A percentile compares a stretch with the other conserved stretches of the same genome.
These are phyloP conservation scores for Pocillopora meandrina DNA, from an alignment of 92 coral and sea anemone species.

Conservation along the genomic window DNA sequence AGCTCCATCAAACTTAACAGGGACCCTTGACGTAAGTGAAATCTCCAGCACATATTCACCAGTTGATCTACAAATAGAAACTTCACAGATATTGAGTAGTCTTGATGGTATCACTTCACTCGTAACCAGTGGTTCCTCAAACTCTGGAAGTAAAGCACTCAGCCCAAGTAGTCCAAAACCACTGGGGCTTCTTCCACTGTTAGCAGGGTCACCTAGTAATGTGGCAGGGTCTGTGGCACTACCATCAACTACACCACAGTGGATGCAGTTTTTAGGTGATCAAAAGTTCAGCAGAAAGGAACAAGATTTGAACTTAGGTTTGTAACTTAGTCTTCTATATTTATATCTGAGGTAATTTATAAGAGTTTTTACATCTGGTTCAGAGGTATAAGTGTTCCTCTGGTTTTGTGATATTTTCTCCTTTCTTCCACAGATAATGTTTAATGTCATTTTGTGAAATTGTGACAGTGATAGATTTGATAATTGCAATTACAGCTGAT, in stretches of 20 bases:
- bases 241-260: slow-evolving; percentile 20
- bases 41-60: neutral
- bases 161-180: slow-evolving; percentile 17
- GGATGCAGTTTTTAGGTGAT: slow-evolving; percentile 26
- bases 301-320: slow-evolving; percentile 23
- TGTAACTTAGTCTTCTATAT: neutral
- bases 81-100: neutral
- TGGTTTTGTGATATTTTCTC: too few species aligned
- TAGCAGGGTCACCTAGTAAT: neutral
- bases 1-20: slow-evolving; percentile 5
- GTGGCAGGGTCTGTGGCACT: neutral
- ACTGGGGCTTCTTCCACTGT: slow-evolving; percentile 2
- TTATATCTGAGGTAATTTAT: neutral
- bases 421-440: too few species aligned
- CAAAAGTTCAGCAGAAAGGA: neutral
- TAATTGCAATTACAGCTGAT: too few species aligned
- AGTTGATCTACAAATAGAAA: neutral
- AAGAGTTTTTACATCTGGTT: neutral
- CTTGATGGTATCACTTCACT: neutral
- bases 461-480: too few species aligned
- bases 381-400: too few species aligned
- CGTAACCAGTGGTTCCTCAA: neutral
- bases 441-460: too few species aligned
- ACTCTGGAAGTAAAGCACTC: neutral
- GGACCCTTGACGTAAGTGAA: neutral